Conservation (phyloP, 2,888 invertebrate species). For the Agrochola circellaris region DNA sequence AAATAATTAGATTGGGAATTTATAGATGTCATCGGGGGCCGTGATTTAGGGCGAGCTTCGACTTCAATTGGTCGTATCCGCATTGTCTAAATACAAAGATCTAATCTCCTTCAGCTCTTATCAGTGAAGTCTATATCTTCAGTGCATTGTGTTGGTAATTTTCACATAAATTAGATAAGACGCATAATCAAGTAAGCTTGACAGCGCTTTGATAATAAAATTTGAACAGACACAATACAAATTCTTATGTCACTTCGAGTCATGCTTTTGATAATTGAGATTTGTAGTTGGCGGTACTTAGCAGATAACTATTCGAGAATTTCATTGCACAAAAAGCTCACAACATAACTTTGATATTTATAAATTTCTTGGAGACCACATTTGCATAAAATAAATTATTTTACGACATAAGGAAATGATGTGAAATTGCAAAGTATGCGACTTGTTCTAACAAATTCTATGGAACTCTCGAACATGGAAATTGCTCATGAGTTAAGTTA, state of each 20-base stretch:
- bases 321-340: constrained; percentile 19
- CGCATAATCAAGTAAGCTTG: constrained; percentile 31
- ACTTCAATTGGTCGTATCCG: constrained; percentile 69
- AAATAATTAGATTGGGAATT: constrained; percentile 88
- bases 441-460: constrained; percentile 42
- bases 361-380: constrained; percentile 16
- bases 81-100: constrained; percentile 78
- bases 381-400: constrained; percentile 31
- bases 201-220: constrained; percentile 41
- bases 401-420: constrained; percentile 43
- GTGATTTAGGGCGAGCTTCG: constrained; percentile 79
- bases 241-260: constrained; percentile 28
- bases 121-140: constrained; percentile 64
- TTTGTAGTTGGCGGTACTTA: constrained; percentile 11
- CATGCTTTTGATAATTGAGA: constrained; percentile 26
- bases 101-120: constrained; percentile 67
- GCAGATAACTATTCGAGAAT: constrained; percentile 12
- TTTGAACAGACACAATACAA: constrained; percentile 21
- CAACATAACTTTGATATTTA: constrained; percentile 24
- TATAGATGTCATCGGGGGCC: constrained; percentile 85
- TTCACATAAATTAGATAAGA: constrained; percentile 56
- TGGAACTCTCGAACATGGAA: constrained; percentile 19
- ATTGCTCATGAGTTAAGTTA: constrained; percentile 30
- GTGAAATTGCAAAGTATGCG: constrained; percentile 41
- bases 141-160: constrained; percentile 61